Evolutionary conservation across 2,888 invertebrate genomes (phyloP), one percentile per base, ranked within the genome.

Genomic region (Drosophila mimica): DNA sequence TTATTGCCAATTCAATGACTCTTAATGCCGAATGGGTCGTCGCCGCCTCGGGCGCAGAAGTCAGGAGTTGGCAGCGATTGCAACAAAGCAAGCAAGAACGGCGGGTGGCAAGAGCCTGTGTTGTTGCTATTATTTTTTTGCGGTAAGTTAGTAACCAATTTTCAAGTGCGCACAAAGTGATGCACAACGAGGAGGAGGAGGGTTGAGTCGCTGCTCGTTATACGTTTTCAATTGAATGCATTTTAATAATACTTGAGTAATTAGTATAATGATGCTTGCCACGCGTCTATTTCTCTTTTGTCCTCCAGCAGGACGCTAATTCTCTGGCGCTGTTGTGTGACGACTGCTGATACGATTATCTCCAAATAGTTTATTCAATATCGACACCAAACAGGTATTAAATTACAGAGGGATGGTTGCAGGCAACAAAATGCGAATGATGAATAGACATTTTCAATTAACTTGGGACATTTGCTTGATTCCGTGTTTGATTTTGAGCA

Each of bases 401-500:
- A 54, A 81, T 85, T 89, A 82, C 85, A 68, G 33, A 46, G 33
- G 31, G 25, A 15, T 57, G 31, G 43, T 7, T 40, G 51, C 30
- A 20, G 34, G 20, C 20, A 33, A 51, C 31, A 30, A 20, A 54
- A 36, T 54, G 25, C 66, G 63, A 60, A 88, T 91, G 91, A 91
- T 92, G 90, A 91, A 91, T 92, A 88, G 87, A 75, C 79, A 70
- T 88, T 90, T 91, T 92, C 90, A 91, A 90, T 92, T 92, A 92
- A 83, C 88, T 46, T 75, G 63, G 69, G 62, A 76, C 82, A 81
- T 69, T 79, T 74, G n/a, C 69, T 66, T 73, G 70, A 46, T 74
- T 69, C 59, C 58, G 76, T 79, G 79, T 87, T 82, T 82, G 75
- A 70, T 69, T 46, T 70, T 20, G 33, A 51, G 51, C 64, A 73